These are phyloP conservation scores for Dendrocincla tyrannina DNA, from an alignment of 2,797 vertebrate species.

Conservation along the genomic window DNA sequence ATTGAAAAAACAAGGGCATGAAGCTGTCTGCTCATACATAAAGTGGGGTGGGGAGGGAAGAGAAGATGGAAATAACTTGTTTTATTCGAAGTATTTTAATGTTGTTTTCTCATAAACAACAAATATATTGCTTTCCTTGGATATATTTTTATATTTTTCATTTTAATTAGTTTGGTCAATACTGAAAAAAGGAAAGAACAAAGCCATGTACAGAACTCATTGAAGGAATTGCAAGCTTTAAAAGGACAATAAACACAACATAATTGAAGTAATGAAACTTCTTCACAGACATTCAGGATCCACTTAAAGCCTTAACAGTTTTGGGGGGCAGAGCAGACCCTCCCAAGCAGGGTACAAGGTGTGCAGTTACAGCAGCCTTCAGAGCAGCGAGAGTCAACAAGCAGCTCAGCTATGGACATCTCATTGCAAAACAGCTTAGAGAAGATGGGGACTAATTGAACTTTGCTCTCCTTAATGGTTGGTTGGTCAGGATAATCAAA, in stretches of 20 bases:
- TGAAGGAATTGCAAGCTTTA: background rate
- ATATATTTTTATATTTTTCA: background rate
- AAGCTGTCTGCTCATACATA: background rate
- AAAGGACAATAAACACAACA: background rate
- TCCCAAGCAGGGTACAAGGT: background rate
- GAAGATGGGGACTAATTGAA: background rate
- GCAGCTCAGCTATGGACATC: fast-evolving
- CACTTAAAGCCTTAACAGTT: background rate
- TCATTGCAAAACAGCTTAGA: background rate
- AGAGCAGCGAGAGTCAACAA: background rate
- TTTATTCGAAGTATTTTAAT: background rate
- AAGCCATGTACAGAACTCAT: background rate
- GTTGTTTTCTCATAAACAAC: background rate
- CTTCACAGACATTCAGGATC: background rate
- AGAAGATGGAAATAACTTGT: background rate
- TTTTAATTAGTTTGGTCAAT: background rate
- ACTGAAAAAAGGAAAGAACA: background rate
- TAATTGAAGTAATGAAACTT: background rate
- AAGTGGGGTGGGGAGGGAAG: background rate
- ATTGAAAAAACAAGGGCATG: background rate
- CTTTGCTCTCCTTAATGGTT: background rate
- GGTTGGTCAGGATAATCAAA: background rate
- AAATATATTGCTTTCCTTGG: background rate
- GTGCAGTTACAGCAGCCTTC: background rate
- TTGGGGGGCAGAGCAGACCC: background rate